Percentiles rank a stretch among this genome's conserved stretches.
These are phyloP conservation scores for Tribolium castaneum DNA, from an alignment of 1,140 invertebrate genomes.

Conservation along the genomic window DNA sequence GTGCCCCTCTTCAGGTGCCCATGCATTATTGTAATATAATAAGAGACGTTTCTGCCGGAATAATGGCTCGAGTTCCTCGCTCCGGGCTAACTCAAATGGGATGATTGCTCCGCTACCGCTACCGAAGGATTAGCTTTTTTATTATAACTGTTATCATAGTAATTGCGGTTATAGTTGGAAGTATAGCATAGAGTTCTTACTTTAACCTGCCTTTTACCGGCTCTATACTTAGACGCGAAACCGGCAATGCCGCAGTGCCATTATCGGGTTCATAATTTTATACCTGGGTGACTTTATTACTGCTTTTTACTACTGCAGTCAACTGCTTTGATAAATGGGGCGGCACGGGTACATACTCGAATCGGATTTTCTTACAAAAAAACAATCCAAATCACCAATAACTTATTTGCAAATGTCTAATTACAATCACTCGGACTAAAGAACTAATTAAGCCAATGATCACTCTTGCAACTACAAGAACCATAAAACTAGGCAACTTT, in stretches of 20 bases:
- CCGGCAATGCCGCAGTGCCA: conserved; percentile 18
- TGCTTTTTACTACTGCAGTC: conserved; percentile 29
- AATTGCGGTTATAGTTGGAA: conserved; percentile 30
- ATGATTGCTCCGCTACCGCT: conserved; percentile 31
- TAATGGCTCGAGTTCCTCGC: conserved; percentile 32
- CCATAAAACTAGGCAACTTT: conserved; percentile 10
- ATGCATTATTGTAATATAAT: conserved; percentile 15
- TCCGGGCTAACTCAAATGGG: conserved; percentile 27
- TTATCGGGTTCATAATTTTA: conserved; percentile 34
- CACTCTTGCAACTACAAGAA: neutral
- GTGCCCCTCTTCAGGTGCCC: conserved; percentile 5
- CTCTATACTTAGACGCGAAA: conserved; percentile 11
- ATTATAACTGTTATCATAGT: conserved; percentile 35
- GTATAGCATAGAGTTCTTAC: conserved; percentile 1
- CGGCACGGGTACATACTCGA: conserved; percentile 1
- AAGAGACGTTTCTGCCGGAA: conserved; percentile 8
- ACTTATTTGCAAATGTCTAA: neutral
- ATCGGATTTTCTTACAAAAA: conserved; percentile 12
- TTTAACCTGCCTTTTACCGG: conserved; percentile 17
- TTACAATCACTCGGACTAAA: neutral
- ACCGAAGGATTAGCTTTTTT: conserved; percentile 31
- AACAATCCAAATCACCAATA: conserved; percentile 1
- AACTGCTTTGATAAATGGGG: conserved; percentile 31
- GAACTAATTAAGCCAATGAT: neutral
- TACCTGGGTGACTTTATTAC: conserved; percentile 35